Base-by-base conservation (phyloP, 2,888 invertebrate genomes). In the Dione juno region DNA sequence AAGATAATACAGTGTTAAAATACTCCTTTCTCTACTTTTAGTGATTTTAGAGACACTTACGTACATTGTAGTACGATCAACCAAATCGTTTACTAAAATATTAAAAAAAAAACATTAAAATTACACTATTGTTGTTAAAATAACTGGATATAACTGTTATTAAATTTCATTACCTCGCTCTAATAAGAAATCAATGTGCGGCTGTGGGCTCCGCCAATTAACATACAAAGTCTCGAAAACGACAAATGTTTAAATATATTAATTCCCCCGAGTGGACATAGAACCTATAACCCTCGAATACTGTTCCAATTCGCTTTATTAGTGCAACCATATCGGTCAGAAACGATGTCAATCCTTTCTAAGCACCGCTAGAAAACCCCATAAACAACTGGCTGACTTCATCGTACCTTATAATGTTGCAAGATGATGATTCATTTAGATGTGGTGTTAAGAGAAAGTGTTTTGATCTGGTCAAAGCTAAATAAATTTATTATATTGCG, bases 341-440 rank as follows among this genome's bases (percentile, higher is more conserved):
- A 71, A 74, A 74, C 70, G 54, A 72, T 76, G 75, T 76, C 74
- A 74, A 75, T 74, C 75, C 68, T 67, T 69, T 52, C 53, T 43
- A 28, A 65, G 48, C 66, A 74, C 72, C 73, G 75, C 73, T 75
- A 72, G 74, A 69, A 72, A 76, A 71, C 66, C 70, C 76, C 57
- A 65, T 70, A 72, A 74, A 67, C 19, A 67, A 58, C 57, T 43
- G 35, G 50, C 61, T 75, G 77, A 75, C 72, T 64, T 76, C 77
- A 77, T 71, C 52, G 61, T 57, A 53, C 63, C 71, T 61, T 67
- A 52, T 68, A 37, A 50, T 66, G 41, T 66, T 35, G 70, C 43
- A 45, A 67, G 61, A 8, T 53, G 64, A 41, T 70, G 70, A 70
- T 14, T 59, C 68, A 68, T 45, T 54, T 61, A 37, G 14, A 43